Evolutionary conservation across 2,113 vertebrate species (phyloP).

Genomic region (Rutilus rutilus): DNA sequence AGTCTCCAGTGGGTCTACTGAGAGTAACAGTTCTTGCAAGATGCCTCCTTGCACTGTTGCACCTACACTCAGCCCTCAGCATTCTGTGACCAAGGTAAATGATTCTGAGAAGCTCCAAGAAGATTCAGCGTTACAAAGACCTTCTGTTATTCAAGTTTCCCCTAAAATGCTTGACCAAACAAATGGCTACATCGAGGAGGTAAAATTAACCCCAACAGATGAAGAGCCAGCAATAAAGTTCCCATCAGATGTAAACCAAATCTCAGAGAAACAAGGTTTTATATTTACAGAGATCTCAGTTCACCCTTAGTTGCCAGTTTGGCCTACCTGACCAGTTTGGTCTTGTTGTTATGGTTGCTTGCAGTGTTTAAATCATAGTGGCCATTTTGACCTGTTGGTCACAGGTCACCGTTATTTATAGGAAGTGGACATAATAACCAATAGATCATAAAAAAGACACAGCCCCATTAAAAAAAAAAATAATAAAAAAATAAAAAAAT

Average conservation of each 20-base stretch:
- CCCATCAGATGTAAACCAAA: not conserved
- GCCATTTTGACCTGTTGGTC: too few species aligned
- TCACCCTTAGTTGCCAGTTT: not conserved
- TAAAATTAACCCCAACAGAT: not conserved
- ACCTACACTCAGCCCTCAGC: not conserved
- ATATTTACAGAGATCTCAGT: not conserved
- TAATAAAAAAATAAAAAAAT: too few species aligned
- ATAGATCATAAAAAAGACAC: too few species aligned
- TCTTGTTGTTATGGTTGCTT: not conserved
- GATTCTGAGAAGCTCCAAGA: not conserved
- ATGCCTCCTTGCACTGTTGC: conserved; percentile 4
- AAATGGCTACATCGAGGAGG: not conserved
- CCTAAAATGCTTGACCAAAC: not conserved
- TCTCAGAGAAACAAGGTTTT: not conserved
- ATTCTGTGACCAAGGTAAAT: not conserved
- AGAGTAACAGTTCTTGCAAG: not conserved
- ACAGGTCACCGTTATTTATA: too few species aligned
- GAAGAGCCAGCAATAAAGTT: not conserved
- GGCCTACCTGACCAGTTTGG: not conserved
- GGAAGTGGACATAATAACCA: too few species aligned
- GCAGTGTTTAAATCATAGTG: too few species aligned
- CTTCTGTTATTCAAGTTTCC: not conserved
- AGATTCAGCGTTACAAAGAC: not conserved
- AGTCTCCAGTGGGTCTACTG: not conserved
- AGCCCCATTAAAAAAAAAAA: too few species aligned